phyloP scores from a whole-genome alignment of 2,797 vertebrate genomes.

The Sebastiscus albofasciatus region DNA sequence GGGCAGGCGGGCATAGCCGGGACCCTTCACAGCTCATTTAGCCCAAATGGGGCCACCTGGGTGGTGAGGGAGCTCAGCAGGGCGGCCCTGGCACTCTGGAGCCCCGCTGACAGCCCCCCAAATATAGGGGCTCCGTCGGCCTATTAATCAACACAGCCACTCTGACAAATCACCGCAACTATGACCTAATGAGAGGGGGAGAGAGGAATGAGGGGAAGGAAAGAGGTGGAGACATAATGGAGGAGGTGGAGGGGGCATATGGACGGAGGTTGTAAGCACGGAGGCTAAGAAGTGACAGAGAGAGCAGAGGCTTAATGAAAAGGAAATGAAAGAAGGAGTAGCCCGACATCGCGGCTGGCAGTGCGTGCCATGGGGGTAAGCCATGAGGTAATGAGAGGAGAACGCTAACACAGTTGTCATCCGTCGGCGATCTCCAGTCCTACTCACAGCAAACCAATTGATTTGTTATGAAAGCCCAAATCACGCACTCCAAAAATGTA shows the following conservation, averaged over 20 bases:
- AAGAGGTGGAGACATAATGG: conserved; percentile 68
- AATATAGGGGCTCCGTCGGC: conserved; percentile 87
- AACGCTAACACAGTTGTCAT: conserved; percentile 76
- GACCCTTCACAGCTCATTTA: conserved; percentile 99
- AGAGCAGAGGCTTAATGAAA: conserved; percentile 73
- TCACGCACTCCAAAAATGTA: conserved; percentile 55
- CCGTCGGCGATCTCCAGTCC: conserved; percentile 42
- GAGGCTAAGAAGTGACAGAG: conserved; percentile 66
- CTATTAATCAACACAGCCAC: conserved; percentile 91
- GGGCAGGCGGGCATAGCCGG: conserved; percentile 87
- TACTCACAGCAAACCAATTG: conserved; percentile 55
- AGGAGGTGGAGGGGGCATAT: conserved; percentile 57
- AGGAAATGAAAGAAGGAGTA: conserved; percentile 78
- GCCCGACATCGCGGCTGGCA: conserved; percentile 62
- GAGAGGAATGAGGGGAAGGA: conserved; percentile 65
- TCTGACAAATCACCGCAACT: conserved; percentile 89
- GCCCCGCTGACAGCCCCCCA: conserved; percentile 88
- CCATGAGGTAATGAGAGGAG: conserved; percentile 70
- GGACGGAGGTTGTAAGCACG: conserved; percentile 51
- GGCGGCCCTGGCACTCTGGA: conserved; percentile 88
- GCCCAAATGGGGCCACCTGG: conserved; percentile 95
- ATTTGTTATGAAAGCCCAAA: conserved; percentile 70
- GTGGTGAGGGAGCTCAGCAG: conserved; percentile 91
- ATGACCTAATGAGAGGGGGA: conserved; percentile 83
- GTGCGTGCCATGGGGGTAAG: conserved; percentile 60